phyloP scores from a whole-genome alignment of 2,888 invertebrate genomes.

The Aplocera efformata region DNA sequence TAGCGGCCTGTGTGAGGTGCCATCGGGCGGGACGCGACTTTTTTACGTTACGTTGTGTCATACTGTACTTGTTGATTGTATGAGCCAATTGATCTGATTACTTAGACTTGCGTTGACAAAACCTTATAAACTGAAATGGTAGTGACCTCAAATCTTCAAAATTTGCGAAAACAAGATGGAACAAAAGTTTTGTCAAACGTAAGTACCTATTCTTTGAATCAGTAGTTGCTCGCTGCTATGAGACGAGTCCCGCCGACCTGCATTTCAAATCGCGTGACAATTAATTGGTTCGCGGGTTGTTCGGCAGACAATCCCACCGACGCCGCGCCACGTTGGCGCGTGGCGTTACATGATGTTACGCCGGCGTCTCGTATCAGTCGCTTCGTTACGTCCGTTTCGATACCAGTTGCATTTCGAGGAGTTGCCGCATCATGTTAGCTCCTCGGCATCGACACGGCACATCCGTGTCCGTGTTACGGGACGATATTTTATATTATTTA shows the following conservation, averaged over 20 bases:
- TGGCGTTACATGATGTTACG: slow-evolving; percentile 71
- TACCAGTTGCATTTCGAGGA: too few species aligned
- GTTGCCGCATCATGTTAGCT: slow-evolving; percentile 11
- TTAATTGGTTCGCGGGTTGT: slow-evolving; percentile 62
- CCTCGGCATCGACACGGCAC: too few species aligned
- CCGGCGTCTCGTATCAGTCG: slow-evolving; percentile 44
- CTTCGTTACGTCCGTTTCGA: too few species aligned
- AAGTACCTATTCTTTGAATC: too few species aligned
- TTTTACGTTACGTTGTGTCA: slow-evolving; percentile 5
- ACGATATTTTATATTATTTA: too few species aligned
- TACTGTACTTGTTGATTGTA: neutral
- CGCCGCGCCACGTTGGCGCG: slow-evolving; percentile 57
- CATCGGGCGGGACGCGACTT: slow-evolving; percentile 40
- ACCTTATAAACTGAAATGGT: too few species aligned
- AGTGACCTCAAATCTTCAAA: too few species aligned
- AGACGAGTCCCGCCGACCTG: slow-evolving; percentile 29
- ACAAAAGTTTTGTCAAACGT: too few species aligned
- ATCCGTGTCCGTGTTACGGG: too few species aligned
- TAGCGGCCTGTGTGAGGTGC: slow-evolving; percentile 64
- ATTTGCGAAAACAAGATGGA: too few species aligned
- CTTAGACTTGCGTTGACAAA: too few species aligned
- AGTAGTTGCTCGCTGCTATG: neutral
- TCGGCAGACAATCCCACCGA: slow-evolving; percentile 71
- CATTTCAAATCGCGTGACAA: slow-evolving; percentile 65
- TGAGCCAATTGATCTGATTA: too few species aligned